Evolutionary conservation across 2,797 vertebrate genomes (phyloP).

Genomic region (Podarcis siculus): DNA sequence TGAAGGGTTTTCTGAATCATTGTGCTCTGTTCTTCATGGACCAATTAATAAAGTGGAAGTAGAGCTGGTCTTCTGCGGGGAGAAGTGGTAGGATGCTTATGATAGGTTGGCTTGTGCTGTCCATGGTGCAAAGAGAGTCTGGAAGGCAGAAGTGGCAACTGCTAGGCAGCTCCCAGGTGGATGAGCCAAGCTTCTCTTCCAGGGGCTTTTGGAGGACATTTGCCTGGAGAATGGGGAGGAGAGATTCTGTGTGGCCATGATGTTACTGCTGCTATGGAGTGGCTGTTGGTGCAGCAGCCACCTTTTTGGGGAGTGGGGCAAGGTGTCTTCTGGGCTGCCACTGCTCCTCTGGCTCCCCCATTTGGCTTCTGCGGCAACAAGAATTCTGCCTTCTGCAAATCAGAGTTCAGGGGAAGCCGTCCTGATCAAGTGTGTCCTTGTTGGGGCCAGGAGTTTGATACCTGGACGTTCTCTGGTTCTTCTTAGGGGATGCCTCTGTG

Average conservation of each 20-base stretch:
- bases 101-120: neutral
- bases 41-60: neutral
- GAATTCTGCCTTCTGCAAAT: neutral
- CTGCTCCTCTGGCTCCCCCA: neutral
- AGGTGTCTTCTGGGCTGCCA: neutral
- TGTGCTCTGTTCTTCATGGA: neutral
- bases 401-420: neutral
- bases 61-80: neutral
- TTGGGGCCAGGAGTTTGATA: neutral
- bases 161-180: neutral
- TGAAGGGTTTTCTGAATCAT: neutral
- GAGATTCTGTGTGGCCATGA: neutral
- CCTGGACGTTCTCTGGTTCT: neutral
- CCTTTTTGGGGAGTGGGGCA: neutral
- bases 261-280: too few species aligned
- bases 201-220: neutral
- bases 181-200: neutral
- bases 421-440: neutral
- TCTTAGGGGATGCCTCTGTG: constrained; percentile 82
- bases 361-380: neutral
- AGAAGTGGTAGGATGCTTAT: neutral
- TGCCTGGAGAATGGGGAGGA: too few species aligned
- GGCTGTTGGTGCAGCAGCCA: neutral
- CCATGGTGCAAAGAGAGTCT: neutral
- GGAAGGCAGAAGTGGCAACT: neutral